These are phyloP conservation scores for Mythimna pallens DNA, from an alignment of 2,888 invertebrate genomes.

Conservation along the genomic window DNA sequence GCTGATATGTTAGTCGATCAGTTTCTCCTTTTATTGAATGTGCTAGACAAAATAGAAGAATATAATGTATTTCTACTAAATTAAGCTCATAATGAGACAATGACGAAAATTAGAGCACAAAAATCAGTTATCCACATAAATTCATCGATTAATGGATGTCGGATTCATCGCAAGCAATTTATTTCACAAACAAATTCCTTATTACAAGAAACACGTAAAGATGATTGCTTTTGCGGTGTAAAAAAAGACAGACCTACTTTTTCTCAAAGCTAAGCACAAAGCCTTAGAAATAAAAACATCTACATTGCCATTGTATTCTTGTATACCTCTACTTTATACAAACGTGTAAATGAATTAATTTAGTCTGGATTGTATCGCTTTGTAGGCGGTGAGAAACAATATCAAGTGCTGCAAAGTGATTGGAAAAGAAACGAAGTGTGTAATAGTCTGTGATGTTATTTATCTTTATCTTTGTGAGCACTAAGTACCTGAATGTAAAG, in stretches of 20 bases:
- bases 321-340: constrained; percentile 26
- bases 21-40: too few species aligned
- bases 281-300: constrained; percentile 19
- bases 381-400: constrained; percentile 47
- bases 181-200: neutral
- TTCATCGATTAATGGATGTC: neutral
- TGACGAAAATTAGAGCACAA: neutral
- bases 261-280: constrained; percentile 3
- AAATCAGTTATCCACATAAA: neutral
- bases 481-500: neutral
- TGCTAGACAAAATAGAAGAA: too few species aligned
- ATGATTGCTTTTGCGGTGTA: neutral
- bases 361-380: constrained; percentile 35
- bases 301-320: constrained; percentile 24
- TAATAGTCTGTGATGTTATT: constrained; percentile 16
- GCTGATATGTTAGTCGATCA: too few species aligned
- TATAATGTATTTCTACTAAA: neutral
- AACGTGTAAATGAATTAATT: constrained; percentile 57
- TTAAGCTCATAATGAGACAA: neutral
- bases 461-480: constrained; percentile 8
- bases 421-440: constrained; percentile 34
- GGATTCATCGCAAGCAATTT: too few species aligned
- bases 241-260: neutral
- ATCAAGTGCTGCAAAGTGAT: constrained; percentile 50
- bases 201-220: neutral